Evolutionary conservation across 2,113 vertebrate genomes (phyloP).

Genomic region (Rhinolophus ferrumequinum): DNA sequence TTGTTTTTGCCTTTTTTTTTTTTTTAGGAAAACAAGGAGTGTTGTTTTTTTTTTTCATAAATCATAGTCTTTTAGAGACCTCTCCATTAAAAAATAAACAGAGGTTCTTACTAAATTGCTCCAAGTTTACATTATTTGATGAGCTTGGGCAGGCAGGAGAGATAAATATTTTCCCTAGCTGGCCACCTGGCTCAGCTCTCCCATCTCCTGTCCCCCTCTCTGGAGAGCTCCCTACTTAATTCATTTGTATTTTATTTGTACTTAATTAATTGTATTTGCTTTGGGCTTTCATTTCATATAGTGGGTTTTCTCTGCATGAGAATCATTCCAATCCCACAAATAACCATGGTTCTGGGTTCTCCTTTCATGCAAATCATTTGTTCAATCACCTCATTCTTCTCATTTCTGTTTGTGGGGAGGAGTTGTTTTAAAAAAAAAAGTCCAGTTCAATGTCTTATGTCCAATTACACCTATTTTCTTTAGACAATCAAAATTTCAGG

Average conservation of each 20-base stretch:
- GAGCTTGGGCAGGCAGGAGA: slow-evolving; percentile 6
- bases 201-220: not conserved
- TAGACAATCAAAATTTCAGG: not conserved
- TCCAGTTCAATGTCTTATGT: not conserved
- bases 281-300: not conserved
- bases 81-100: slow-evolving; percentile 46
- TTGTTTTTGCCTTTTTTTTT: not conserved
- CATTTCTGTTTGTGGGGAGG: not conserved
- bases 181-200: not conserved
- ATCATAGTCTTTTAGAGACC: slow-evolving; percentile 25
- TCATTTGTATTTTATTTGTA: not conserved
- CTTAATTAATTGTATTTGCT: not conserved
- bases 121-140: slow-evolving; percentile 28
- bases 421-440: not conserved
- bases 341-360: not conserved
- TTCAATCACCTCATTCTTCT: not conserved
- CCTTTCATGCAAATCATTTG: not conserved
- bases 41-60: not conserved
- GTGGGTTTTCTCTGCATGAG: not conserved
- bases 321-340: not conserved
- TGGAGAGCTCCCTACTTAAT: not conserved
- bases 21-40: not conserved
- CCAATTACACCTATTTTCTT: slow-evolving; percentile 12
- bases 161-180: slow-evolving; percentile 8
- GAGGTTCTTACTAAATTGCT: slow-evolving; percentile 3